Evolutionary conservation across 2,113 vertebrate genomes (phyloP), one percentile per base, ranked within the genome.

Genomic region (human): DNA sequence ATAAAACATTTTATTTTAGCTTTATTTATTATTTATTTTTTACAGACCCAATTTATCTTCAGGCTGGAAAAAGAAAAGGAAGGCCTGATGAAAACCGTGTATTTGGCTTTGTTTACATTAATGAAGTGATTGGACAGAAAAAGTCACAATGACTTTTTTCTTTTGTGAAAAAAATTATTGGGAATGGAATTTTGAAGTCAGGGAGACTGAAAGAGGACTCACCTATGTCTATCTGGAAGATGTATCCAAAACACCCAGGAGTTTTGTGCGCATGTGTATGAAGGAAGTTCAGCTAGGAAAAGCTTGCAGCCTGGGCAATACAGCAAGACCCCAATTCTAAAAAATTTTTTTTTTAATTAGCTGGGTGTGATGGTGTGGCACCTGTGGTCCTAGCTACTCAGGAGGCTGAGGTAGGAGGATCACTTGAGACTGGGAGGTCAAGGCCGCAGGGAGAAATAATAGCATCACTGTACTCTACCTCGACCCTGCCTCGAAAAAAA

Each of bases 21-120:
- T 90, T 96, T 90, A 81, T 87, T 89, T 97, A 83, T 96, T 96
- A 89, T 80, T 89, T 89, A 80, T 52, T 94, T 96, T 97, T 91
- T 83, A 83, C 16, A 55, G 50, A 87, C 25, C 50, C 35, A 80
- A 32, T 97, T 97, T 92, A 84, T 96, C 68, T 96, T 75, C 22
- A n/a, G 22, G 22, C 57, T 84, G 45, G 48, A 52, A 91, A 91
- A 96, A 75, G 57, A 93, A 85, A 85, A 22, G 38, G 17, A 93
- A 83, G 52, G 18, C 32, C 70, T 76, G n/a, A 48, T 89, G 23
- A 81, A 88, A 95, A 92, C 13, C 23, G 4, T 57, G 9, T 57
- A 61, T 84, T 35, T 84, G 22, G 48, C 66, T 94, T 92, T 35
- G 88, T 89, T 68, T 83, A 87, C 76, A 64, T 90, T 82, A 94